These are phyloP conservation scores for Lycia hirtaria DNA, from an alignment of 2,888 invertebrate genomes.

Conservation along the genomic window DNA sequence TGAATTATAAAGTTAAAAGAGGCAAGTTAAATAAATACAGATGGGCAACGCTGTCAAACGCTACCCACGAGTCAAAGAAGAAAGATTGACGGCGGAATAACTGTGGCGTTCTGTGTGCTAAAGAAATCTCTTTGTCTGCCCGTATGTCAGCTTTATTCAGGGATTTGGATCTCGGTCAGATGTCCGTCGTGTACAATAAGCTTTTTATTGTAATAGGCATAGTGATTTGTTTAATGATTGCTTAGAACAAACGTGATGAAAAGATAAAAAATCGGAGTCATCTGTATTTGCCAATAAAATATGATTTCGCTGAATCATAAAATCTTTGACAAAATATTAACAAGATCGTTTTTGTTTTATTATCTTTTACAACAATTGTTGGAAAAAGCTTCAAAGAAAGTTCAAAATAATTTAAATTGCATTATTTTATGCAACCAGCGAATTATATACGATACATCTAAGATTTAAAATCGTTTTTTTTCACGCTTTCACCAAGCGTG, in stretches of 20 bases:
- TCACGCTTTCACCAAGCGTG: too few relatives aligned
- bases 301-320: neutral
- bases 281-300: slow-evolving; percentile 26
- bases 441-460: too few relatives aligned
- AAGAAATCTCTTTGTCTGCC: slow-evolving; percentile 55
- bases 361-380: too few relatives aligned
- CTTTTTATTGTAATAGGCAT: slow-evolving; percentile 35
- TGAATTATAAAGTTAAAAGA: slow-evolving; percentile 44
- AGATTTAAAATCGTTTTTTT: too few relatives aligned
- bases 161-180: slow-evolving; percentile 62
- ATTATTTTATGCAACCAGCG: too few relatives aligned
- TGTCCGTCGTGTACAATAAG: slow-evolving; percentile 43
- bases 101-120: slow-evolving; percentile 50
- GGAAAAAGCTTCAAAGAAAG: too few relatives aligned
- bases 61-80: slow-evolving; percentile 53
- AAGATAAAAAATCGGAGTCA: slow-evolving; percentile 14
- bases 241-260: slow-evolving; percentile 31
- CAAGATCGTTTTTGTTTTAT: neutral
- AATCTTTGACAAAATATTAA: neutral
- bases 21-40: slow-evolving; percentile 56
- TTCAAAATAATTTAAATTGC: too few relatives aligned
- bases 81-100: slow-evolving; percentile 59
- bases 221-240: slow-evolving; percentile 27
- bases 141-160: slow-evolving; percentile 55
- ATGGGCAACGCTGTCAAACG: slow-evolving; percentile 59